Evolutionary conservation across 2,797 vertebrate species (phyloP).

Genomic region (Ctenopoma kingsleyae): DNA sequence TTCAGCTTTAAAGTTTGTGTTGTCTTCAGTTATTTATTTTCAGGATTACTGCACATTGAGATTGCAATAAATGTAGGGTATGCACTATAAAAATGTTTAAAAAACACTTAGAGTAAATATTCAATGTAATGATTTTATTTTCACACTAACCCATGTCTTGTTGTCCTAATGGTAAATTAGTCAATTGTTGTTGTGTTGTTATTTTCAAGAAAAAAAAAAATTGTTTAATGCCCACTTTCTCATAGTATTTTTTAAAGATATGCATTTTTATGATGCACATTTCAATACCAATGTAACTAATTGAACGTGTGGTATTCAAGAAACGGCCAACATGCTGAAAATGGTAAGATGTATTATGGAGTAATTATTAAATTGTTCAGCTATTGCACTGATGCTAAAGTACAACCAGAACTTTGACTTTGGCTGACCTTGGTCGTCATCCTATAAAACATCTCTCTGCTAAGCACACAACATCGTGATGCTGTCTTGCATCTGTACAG

Average conservation of each 20-base stretch:
- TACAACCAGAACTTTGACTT: conserved; percentile 24
- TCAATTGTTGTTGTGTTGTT: not conserved
- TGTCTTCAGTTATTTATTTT: not conserved
- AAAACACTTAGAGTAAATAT: too few species aligned
- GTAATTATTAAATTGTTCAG: too few species aligned
- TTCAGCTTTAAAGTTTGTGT: not conserved
- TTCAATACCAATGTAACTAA: too few species aligned
- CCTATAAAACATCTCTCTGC: not conserved
- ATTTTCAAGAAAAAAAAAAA: not conserved
- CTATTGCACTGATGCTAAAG: too few species aligned
- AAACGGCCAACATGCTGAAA: not conserved
- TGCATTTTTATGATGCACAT: not conserved
- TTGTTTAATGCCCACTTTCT: too few species aligned
- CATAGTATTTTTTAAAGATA: not conserved
- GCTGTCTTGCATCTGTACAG: conserved; percentile 1
- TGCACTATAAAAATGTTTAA: too few species aligned
- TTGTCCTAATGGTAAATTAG: not conserved
- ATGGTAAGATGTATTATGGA: too few species aligned
- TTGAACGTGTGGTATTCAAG: not conserved
- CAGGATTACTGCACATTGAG: not conserved
- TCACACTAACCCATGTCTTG: too few species aligned
- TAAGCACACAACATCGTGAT: not conserved
- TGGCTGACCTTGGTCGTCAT: conserved; percentile 25
- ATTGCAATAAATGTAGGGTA: not conserved
- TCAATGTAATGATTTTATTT: not conserved